A percentile compares a stretch with the other conserved stretches of the same genome.
These are phyloP conservation scores for Hypotaenidia philippensis DNA, from an alignment of 2,797 vertebrate species.

Conservation along the genomic window DNA sequence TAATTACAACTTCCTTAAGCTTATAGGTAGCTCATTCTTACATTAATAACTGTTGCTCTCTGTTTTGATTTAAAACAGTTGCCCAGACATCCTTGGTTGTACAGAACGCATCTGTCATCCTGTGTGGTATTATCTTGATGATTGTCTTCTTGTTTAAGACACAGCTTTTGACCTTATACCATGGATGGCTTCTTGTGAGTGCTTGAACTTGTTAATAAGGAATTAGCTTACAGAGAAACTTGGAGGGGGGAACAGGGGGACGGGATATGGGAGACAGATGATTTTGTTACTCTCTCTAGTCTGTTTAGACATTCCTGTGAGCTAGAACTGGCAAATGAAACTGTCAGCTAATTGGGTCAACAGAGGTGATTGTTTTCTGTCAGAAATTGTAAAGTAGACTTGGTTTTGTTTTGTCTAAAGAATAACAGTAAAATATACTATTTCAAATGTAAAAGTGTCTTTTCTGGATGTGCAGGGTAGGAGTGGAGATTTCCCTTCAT, in stretches of 20 bases:
- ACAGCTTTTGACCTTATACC: conserved; percentile 88
- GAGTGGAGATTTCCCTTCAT: neutral
- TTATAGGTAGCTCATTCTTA: neutral
- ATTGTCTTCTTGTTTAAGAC: conserved; percentile 92
- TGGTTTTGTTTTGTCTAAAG: neutral
- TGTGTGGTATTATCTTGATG: conserved; percentile 95
- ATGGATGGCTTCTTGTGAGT: conserved; percentile 98
- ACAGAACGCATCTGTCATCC: conserved; percentile 94
- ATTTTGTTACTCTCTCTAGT: neutral
- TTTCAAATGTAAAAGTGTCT: neutral
- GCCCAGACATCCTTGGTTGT: conserved; percentile 95
- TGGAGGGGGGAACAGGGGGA: neutral
- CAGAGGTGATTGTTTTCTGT: neutral
- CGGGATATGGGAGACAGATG: neutral
- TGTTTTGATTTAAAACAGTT: conserved; percentile 82
- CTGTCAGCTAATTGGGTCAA: neutral
- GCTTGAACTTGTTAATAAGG: neutral
- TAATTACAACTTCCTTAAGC: neutral
- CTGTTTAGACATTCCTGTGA: neutral
- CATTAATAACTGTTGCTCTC: neutral
- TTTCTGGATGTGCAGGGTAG: neutral
- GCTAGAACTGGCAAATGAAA: neutral
- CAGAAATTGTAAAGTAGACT: neutral
- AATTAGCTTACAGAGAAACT: neutral
- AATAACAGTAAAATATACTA: neutral